Conservation (phyloP, 2,888 invertebrate genomes). For the Parelbella ahira region DNA sequence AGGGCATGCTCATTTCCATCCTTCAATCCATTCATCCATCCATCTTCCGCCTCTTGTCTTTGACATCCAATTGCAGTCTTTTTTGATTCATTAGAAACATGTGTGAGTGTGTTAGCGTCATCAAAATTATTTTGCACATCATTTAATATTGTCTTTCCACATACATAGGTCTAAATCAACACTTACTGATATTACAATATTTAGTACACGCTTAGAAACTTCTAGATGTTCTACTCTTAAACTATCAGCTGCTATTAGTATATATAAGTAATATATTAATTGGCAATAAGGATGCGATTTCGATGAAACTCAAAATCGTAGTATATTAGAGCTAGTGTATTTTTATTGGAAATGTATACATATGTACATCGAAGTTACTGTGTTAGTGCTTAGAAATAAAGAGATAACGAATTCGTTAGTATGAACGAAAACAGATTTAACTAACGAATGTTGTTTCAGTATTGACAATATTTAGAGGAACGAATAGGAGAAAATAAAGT, state of each 20-base stretch:
- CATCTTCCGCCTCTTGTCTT: slow-evolving; percentile 40
- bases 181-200: slow-evolving; percentile 16
- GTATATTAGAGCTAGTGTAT: too few relatives aligned
- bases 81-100: slow-evolving; percentile 66
- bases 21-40: slow-evolving; percentile 40
- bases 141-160: slow-evolving; percentile 65
- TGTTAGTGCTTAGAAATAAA: too few relatives aligned
- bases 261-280: too few relatives aligned
- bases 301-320: too few relatives aligned
- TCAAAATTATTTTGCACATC: slow-evolving; percentile 46
- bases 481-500: too few relatives aligned
- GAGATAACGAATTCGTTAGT: too few relatives aligned
- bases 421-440: too few relatives aligned
- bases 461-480: too few relatives aligned
- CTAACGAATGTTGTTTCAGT: too few relatives aligned
- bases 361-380: too few relatives aligned
- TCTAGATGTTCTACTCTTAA: slow-evolving; percentile 2
- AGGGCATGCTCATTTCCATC: slow-evolving; percentile 51
- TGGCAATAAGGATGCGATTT: too few relatives aligned
- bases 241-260: not conserved
- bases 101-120: slow-evolving; percentile 59
- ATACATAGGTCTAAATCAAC: slow-evolving; percentile 22
- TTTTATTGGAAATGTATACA: too few relatives aligned
- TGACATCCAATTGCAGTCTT: slow-evolving; percentile 58
- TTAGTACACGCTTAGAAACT: slow-evolving; percentile 11